phyloP scores from a whole-genome alignment of 2,797 vertebrate species.

The Squalus acanthias region DNA sequence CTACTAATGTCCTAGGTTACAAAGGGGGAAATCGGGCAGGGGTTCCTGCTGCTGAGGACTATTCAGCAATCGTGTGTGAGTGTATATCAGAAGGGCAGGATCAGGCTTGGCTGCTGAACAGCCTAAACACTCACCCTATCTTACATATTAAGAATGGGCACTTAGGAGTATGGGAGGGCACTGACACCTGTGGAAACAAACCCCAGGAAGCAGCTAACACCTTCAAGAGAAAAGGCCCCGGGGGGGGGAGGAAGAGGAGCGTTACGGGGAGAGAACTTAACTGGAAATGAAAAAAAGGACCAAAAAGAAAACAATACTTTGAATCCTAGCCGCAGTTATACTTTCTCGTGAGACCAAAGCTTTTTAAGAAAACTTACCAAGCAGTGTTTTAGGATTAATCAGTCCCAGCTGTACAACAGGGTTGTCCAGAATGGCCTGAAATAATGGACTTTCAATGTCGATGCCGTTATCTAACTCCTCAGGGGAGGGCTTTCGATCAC shows the following conservation, averaged over 20 bases:
- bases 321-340: neutral
- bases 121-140: neutral
- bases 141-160: neutral
- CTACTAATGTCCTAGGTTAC: neutral
- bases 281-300: neutral
- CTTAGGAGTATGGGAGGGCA: neutral
- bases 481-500: constrained; percentile 90
- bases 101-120: neutral
- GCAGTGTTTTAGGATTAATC: constrained; percentile 91
- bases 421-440: constrained; percentile 97
- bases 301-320: neutral
- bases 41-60: neutral
- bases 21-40: neutral
- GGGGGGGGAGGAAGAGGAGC: neutral
- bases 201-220: neutral
- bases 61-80: neutral
- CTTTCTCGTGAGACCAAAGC: neutral
- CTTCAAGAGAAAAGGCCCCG: neutral
- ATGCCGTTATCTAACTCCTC: constrained; percentile 96
- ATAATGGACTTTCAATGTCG: constrained; percentile 86
- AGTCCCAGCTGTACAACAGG: constrained; percentile 94
- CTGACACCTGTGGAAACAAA: neutral
- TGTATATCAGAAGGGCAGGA: neutral
- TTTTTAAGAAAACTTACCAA: constrained; percentile 66
- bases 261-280: neutral